phyloP scores from a whole-genome alignment of 1,140 invertebrate species.

The Platyscapa corneri region DNA sequence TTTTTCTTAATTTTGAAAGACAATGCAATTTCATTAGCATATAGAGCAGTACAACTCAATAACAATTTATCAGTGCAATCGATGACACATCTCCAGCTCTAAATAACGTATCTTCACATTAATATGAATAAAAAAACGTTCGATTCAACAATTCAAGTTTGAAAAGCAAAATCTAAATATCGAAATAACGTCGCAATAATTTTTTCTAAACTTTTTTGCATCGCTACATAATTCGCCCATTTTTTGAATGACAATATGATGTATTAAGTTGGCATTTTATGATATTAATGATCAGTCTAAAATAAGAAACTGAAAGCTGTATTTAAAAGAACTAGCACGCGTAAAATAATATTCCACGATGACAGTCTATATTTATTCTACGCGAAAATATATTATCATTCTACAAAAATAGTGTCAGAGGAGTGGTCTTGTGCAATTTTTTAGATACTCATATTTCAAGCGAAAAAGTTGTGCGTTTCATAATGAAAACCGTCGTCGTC shows the following conservation, averaged over 20 bases:
- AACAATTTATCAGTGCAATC: constrained; percentile 47
- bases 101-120: not conserved
- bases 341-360: not conserved
- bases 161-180: not conserved
- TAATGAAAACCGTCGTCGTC: not conserved
- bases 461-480: not conserved
- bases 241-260: not conserved
- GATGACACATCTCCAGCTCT: constrained; percentile 18
- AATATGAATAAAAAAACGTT: not conserved
- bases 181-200: too few relatives aligned
- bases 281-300: not conserved
- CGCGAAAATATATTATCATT: not conserved
- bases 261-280: not conserved
- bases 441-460: constrained; percentile 9
- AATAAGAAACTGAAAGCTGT: not conserved
- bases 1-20: constrained; percentile 52
- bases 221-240: not conserved
- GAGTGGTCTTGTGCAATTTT: not conserved
- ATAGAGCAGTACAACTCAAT: constrained; percentile 56
- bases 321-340: not conserved
- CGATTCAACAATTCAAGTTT: not conserved
- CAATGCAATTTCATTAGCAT: constrained; percentile 59
- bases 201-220: too few relatives aligned
- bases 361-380: not conserved
- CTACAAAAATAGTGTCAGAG: not conserved